phyloP scores from a whole-genome alignment of 2,888 invertebrate species.

The Mimachlamys varia region DNA sequence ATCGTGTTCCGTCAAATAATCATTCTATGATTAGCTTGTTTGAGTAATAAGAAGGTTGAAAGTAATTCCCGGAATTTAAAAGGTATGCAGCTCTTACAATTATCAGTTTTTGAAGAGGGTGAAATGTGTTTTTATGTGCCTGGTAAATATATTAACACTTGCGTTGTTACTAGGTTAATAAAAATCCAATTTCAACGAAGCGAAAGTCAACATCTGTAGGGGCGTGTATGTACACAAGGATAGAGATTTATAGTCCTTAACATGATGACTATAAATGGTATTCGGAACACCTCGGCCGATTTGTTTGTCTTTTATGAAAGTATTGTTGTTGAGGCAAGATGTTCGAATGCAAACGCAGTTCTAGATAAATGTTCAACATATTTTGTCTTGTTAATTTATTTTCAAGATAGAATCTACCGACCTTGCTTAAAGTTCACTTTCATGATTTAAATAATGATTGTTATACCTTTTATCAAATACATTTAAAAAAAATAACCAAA shows the following conservation, averaged over 20 bases:
- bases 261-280: neutral
- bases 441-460: no score
- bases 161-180: neutral
- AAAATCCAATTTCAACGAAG: conserved; percentile 27
- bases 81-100: neutral
- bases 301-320: neutral
- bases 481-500: no score
- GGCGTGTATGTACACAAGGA: neutral
- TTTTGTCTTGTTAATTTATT: no score
- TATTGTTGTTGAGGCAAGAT: no score
- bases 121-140: conserved; percentile 14
- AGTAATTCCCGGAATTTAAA: neutral
- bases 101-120: neutral
- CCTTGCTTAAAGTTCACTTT: no score
- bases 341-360: no score
- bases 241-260: neutral
- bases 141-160: neutral
- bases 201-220: conserved; percentile 1
- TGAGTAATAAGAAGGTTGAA: neutral
- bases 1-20: neutral
- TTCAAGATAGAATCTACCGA: no score
- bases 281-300: neutral
- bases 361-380: no score
- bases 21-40: neutral
- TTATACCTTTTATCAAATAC: no score